Conservation (phyloP, 2,888 invertebrate genomes). For the Athrips mouffetella region DNA sequence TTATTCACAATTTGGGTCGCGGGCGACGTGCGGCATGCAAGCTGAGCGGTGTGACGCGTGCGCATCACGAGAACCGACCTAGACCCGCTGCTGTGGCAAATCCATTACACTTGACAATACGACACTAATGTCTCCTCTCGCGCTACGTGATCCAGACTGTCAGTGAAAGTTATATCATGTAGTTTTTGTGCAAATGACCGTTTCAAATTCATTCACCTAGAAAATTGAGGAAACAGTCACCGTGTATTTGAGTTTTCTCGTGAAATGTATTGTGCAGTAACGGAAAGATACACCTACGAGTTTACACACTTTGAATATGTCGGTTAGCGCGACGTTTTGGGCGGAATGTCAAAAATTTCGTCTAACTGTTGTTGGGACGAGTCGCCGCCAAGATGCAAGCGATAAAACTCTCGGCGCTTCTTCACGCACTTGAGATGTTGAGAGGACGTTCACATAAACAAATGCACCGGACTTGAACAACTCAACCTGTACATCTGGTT, state of each 20-base stretch:
- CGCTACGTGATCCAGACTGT: slow-evolving; percentile 48
- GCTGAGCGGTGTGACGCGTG: too few species aligned
- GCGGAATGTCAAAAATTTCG: slow-evolving; percentile 60
- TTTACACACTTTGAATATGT: slow-evolving; percentile 40
- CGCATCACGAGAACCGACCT: slow-evolving; percentile 14
- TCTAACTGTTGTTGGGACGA: slow-evolving; percentile 52
- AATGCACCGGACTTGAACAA: slow-evolving; percentile 29
- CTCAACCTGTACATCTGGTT: slow-evolving; percentile 31
- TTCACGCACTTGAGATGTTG: slow-evolving; percentile 29
- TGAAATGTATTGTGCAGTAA: too few species aligned
- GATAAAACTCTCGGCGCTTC: slow-evolving; percentile 35
- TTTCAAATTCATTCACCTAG: slow-evolving; percentile 25
- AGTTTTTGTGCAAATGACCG: slow-evolving; percentile 47
- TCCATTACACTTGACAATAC: slow-evolving; percentile 53
- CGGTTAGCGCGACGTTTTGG: slow-evolving; percentile 33
- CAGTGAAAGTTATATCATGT: slow-evolving; percentile 59
- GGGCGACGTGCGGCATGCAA: slow-evolving; percentile 41
- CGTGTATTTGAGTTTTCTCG: too few species aligned
- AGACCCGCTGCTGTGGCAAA: slow-evolving; percentile 37
- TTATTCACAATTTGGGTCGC: slow-evolving; percentile 65
- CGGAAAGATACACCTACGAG: slow-evolving; percentile 31
- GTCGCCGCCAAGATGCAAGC: slow-evolving; percentile 39
- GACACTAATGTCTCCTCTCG: slow-evolving; percentile 44
- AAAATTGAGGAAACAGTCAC: slow-evolving; percentile 5
- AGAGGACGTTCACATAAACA: slow-evolving; percentile 33